Base-by-base conservation (phyloP, 2,113 vertebrate species). In the Crotalus horridus region DNA sequence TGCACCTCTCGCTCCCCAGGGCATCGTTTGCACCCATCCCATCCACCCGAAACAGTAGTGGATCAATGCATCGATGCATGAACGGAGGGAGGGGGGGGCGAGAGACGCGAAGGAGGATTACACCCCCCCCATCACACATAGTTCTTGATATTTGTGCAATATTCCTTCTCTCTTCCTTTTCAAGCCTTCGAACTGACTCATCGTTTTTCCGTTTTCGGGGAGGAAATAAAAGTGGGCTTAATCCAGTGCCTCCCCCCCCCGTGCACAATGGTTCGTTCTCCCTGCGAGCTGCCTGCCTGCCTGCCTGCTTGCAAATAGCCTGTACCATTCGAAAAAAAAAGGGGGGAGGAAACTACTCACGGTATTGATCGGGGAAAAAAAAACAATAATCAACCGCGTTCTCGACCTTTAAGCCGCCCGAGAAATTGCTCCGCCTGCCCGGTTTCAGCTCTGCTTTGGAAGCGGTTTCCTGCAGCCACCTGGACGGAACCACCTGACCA, bases 401-500 rank as follows among this genome's bases (percentile, higher is more conserved):
- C 29, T 24, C 6, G 54, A 15, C 23, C 2, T 58, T n/a, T 12
- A 1, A 23, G 29, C n/a, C 20, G 39, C 92, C 21, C 7, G 9
- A 59, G 6, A 4, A 51, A 24, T 9, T 3, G 33, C 51, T 58
- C 4, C 1, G 6, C 1, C 33, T 39, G 2, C 39, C 24, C 56
- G 13, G 48, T 24, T 26, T 56, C 7, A 23, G n/a, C 29, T 29
- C 46, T 56, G 55, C 29, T 26, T 85, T 13, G 54, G 17, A 61
- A 87, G 33, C 39, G 51, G 55, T 56, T 43, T 81, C 9, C 61
- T 74, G 51, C 51, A 7, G 58, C 89, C 24, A 43, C 85, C 59
- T 88, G 85, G 93, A 55, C 81, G 86, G 46, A 90, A 94, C 95
- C 90, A 94, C 24, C 33, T 58, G 59, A 6, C 46, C 0, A 24